Base-by-base conservation (phyloP, 2,113 vertebrate genomes). In the Carettochelys insculpta region DNA sequence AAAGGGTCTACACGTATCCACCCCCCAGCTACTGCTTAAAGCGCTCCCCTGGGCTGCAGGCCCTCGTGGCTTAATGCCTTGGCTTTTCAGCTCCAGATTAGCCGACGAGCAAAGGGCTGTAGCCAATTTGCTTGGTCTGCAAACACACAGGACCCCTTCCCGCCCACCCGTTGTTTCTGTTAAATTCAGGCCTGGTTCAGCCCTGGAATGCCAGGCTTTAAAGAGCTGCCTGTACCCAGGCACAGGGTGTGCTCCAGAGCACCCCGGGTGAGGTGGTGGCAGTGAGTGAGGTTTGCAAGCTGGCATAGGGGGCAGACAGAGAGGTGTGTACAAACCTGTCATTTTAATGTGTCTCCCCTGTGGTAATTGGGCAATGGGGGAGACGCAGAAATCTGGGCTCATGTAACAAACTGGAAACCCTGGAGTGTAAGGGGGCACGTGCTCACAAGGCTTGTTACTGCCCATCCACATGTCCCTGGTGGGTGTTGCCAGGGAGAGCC, bases 161-260 rank as follows among this genome's bases (percentile, higher is more conserved):
- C 58, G 80, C 24, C 68, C 25, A 52, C n/a, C n/a, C n/a, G n/a
- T 50, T 0, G 0, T 2, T 10, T 61, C 80, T 27, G 22, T 86
- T 76, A 54, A 56, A 29, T 41, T 51, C 53, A 48, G 17, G 47
- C 51, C 7, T 25, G 65, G 83, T 43, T 77, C 22, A 47, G 51
- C 56, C 2, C 25, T 0, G 0, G 0, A 8, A 22, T 1, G 20
- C 54, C 50, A 77, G 52, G 13, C 43, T 31, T 1, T 3, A 8
- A 0, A 2, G 11, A 11, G 38, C 7, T 77, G 73, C 17, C 80
- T 53, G 78, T 82, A 24, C 80, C 78, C 56, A 3, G 71, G 12
- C 41, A 45, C 11, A 45, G 6, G 12, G 71, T 27, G 10, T 68
- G 38, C 19, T 73, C 68, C 68, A 43, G 9, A 73, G 68, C 71